Base-by-base conservation (phyloP, 2,888 invertebrate genomes). In the Antheraea yamamai region DNA sequence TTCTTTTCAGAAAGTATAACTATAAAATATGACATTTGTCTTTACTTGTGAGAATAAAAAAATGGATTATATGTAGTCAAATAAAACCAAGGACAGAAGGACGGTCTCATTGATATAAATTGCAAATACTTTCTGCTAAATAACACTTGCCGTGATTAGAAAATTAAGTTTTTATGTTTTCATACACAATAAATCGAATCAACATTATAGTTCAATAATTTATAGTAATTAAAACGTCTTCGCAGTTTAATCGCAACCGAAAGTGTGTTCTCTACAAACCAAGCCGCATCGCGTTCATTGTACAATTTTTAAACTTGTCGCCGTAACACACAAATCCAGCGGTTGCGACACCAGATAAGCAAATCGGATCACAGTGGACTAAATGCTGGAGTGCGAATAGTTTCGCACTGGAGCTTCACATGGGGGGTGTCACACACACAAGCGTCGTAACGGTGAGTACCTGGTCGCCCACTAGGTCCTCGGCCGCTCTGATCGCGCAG, bases 391-490 rank as follows among this genome's bases (percentile, higher is more conserved):
- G 68, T 72, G 73, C 68, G 51, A n/a, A 64, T 75, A 68, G 68
- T 75, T 66, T 51, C 35, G 76, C 75, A 61, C 72, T 68, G 73
- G 73, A 66, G 70, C 70, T 72, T 68, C 75, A 61, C 74, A 61
- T 26, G 73, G 77, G 72, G 74, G 76, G 74, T 73, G 79, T 68
- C 75, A 75, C 73, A 72, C 78, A 64, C 70, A 72, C 75, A 70
- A 64, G 68, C 66, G 76, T 78, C 75, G 79, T 75, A 77, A 79
- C 78, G 26, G 6, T 79, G 76, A 81, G 89, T 92, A 94, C 94
- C 94, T 94, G 94, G 93, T 94, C 94, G 88, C 94, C 94, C 92
- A 88, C 90, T 83, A 92, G 91, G 91, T 94, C 93, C 93, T 94
- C 94, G 89, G 90, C 91, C 89, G 91, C 88, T 89, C 87, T 89